These are phyloP conservation scores for Hiodon alosoides DNA, from an alignment of 2,113 vertebrate genomes.

Conservation along the genomic window DNA sequence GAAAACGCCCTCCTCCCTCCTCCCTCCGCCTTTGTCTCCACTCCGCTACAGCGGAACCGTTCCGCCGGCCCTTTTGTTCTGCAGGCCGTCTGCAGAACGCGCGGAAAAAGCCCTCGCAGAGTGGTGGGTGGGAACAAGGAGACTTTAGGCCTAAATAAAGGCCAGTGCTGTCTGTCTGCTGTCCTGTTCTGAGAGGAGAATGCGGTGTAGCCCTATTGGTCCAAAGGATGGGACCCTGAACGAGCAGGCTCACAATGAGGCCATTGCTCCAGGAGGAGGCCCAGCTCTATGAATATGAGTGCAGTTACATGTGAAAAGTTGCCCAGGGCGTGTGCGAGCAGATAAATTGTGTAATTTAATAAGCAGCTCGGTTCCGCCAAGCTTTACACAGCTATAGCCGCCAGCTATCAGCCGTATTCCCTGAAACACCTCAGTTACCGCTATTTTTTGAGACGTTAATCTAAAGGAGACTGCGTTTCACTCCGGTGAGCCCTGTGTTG, in stretches of 20 bases:
- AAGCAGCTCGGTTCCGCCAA: background rate
- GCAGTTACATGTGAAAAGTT: too few species aligned
- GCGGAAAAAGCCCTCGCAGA: background rate
- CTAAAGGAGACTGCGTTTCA: background rate
- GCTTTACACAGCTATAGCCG: background rate
- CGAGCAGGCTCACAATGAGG: too few species aligned
- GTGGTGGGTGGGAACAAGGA: too few species aligned
- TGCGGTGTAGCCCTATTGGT: too few species aligned
- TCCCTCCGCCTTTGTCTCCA: background rate
- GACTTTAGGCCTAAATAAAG: too few species aligned
- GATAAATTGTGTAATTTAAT: background rate
- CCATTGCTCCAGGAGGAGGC: too few species aligned
- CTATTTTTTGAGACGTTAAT: too few species aligned
- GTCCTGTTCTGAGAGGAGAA: too few species aligned
- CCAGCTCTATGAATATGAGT: too few species aligned
- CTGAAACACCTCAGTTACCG: background rate
- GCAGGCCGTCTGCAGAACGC: background rate
- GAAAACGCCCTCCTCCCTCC: conserved; percentile 6
- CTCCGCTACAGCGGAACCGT: background rate
- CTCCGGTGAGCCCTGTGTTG: background rate
- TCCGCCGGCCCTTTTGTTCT: background rate
- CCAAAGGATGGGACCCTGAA: too few species aligned
- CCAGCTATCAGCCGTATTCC: background rate
- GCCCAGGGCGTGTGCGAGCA: background rate
- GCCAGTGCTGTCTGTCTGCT: too few species aligned